Evolutionary conservation across 2,113 vertebrate genomes (phyloP).

Genomic region (Phyllostomus hastatus): DNA sequence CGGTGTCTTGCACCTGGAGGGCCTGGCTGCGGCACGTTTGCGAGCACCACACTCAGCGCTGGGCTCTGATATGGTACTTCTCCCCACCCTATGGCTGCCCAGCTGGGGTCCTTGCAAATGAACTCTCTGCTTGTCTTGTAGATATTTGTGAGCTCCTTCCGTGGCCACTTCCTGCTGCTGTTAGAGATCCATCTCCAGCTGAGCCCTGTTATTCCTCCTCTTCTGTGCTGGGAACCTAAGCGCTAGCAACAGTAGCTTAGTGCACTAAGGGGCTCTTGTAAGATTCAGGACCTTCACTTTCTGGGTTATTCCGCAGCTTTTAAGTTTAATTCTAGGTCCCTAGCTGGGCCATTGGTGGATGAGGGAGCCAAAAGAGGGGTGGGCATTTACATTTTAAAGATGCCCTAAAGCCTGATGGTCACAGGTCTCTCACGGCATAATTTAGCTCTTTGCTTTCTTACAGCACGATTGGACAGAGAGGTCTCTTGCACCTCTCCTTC

Average conservation of each 20-base stretch:
- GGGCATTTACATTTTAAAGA: background rate
- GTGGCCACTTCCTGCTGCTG: background rate
- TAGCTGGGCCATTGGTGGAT: background rate
- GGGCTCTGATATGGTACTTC: background rate
- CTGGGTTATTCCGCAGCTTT: background rate
- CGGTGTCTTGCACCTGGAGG: fast-evolving
- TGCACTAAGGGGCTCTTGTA: background rate
- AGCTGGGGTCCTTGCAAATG: background rate
- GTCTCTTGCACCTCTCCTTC: background rate
- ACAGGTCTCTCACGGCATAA: fast-evolving
- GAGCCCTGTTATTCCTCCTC: background rate
- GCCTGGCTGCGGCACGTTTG: background rate
- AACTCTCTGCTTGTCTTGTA: background rate
- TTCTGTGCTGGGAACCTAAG: background rate
- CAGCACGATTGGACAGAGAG: background rate
- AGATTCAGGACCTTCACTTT: background rate
- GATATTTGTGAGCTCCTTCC: background rate
- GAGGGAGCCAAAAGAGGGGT: background rate
- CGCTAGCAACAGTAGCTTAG: background rate
- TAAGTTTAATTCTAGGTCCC: background rate
- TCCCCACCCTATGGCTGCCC: background rate
- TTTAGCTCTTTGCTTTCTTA: background rate
- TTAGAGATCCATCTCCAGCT: background rate
- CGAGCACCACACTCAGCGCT: background rate
- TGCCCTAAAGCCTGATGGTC: background rate